phyloP scores from a whole-genome alignment of 2,888 invertebrate genomes.

The Drosophila histrio region DNA sequence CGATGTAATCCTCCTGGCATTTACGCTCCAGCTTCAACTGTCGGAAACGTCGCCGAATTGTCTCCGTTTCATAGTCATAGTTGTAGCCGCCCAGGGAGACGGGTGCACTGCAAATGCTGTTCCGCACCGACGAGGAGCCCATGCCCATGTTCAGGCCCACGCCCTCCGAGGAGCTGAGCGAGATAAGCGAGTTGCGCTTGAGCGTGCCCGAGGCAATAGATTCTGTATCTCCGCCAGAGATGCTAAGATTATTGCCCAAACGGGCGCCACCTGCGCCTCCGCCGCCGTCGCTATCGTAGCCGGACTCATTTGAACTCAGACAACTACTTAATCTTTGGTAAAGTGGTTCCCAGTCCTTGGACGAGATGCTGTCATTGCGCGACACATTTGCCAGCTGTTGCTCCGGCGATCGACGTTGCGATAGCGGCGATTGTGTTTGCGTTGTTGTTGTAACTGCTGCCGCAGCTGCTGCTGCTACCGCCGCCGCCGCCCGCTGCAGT shows the following conservation, averaged over 20 bases:
- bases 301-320: slow-evolving; percentile 92
- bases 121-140: slow-evolving; percentile 49
- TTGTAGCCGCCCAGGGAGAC: slow-evolving; percentile 82
- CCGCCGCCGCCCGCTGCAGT: slow-evolving; percentile 32
- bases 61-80: slow-evolving; percentile 85
- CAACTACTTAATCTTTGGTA: slow-evolving; percentile 89
- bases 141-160: slow-evolving; percentile 61
- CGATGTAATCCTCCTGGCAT: slow-evolving; percentile 88
- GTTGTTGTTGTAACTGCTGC: slow-evolving; percentile 66
- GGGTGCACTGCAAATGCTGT: slow-evolving; percentile 81
- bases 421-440: slow-evolving; percentile 66
- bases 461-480: slow-evolving; percentile 52
- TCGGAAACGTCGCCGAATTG: slow-evolving; percentile 87
- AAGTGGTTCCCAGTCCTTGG: slow-evolving; percentile 86
- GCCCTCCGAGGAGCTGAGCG: slow-evolving; percentile 81
- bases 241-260: slow-evolving; percentile 81
- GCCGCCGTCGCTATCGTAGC: slow-evolving; percentile 92
- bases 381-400: slow-evolving; percentile 72
- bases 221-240: slow-evolving; percentile 83
- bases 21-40: slow-evolving; percentile 88
- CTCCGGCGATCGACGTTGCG: slow-evolving; percentile 83
- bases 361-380: slow-evolving; percentile 86
- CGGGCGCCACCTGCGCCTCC: slow-evolving; percentile 84
- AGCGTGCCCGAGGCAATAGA: slow-evolving; percentile 82
- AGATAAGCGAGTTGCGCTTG: slow-evolving; percentile 82